These are phyloP conservation scores for Columba guinea DNA, from an alignment of 2,797 vertebrate genomes.

Conservation along the genomic window DNA sequence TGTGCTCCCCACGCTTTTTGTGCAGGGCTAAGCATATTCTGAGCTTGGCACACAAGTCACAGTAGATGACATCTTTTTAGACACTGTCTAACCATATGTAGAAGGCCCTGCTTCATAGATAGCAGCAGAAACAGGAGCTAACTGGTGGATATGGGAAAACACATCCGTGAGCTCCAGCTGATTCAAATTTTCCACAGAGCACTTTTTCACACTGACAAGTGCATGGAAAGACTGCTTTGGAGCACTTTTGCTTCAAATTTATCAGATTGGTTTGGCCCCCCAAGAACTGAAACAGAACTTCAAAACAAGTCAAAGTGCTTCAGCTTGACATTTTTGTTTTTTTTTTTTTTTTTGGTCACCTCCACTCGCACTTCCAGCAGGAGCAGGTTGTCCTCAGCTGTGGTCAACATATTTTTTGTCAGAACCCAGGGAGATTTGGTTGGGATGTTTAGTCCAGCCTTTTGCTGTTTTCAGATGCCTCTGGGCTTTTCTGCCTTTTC, in stretches of 20 bases:
- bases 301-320: background rate
- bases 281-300: background rate
- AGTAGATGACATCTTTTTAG: background rate
- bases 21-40: background rate
- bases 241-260: background rate
- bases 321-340: background rate
- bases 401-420: background rate
- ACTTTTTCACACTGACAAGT: background rate
- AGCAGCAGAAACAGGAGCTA: background rate
- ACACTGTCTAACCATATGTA: background rate
- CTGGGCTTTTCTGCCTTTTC: too few relatives aligned
- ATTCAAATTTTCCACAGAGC: background rate
- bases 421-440: too few relatives aligned
- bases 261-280: background rate
- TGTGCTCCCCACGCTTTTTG: background rate
- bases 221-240: background rate
- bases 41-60: background rate
- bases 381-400: background rate
- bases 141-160: background rate
- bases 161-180: background rate
- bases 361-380: background rate
- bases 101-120: background rate
- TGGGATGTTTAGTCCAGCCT: too few relatives aligned
- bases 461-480: too few relatives aligned
- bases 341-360: background rate